Percentiles rank a stretch among this genome's conserved stretches.
phyloP scores from a whole-genome alignment of 2,113 vertebrate species.

The Mungos mungo region DNA sequence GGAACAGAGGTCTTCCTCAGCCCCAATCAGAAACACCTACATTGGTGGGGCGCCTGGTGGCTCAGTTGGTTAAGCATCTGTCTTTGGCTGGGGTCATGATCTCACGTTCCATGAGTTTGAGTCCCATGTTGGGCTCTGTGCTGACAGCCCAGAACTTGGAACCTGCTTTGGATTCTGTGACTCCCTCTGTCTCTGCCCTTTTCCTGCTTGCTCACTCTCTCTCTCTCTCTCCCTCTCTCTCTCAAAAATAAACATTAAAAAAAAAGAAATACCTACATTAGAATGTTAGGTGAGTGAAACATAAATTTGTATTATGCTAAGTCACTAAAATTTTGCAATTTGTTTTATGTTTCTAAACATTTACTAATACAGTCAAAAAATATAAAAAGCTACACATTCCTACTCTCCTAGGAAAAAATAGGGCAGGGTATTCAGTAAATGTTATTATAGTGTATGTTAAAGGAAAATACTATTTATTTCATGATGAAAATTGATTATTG shows the following conservation, averaged over 20 bases:
- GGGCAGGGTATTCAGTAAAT: not conserved
- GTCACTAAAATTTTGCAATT: not conserved
- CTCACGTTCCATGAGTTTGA: too few relatives aligned
- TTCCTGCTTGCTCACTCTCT: too few relatives aligned
- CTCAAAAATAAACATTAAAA: too few relatives aligned
- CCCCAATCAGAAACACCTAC: not conserved
- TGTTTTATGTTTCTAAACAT: not conserved
- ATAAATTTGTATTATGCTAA: not conserved
- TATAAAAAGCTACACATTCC: not conserved
- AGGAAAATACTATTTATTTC: not conserved
- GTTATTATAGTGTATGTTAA: not conserved
- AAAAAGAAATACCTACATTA: not conserved
- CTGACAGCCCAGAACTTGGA: too few relatives aligned
- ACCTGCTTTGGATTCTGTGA: too few relatives aligned
- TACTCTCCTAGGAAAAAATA: not conserved
- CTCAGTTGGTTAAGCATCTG: too few relatives aligned
- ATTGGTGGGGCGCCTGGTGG: not conserved
- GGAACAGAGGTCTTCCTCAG: not conserved
- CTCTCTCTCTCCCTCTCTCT: too few relatives aligned
- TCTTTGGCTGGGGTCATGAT: too few relatives aligned
- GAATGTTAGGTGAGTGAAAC: not conserved
- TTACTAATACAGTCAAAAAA: not conserved
- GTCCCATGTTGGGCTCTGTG: too few relatives aligned
- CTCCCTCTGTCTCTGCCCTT: too few relatives aligned
- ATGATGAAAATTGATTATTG: not conserved